Conservation (phyloP, 2,888 invertebrate species). For the Ametastegia equiseti region DNA sequence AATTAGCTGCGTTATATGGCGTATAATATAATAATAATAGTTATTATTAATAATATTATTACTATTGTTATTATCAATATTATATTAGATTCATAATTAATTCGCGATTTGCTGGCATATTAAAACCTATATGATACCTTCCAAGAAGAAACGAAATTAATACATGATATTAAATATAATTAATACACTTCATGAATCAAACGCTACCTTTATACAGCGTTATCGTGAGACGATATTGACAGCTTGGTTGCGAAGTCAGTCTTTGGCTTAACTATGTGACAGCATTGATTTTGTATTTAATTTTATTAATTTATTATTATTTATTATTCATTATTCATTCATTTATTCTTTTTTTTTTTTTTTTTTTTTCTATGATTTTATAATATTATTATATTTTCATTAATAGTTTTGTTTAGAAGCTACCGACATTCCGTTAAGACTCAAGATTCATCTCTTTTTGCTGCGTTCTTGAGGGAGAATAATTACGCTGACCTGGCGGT, state of each 20-base stretch:
- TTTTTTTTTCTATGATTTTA: slow-evolving; percentile 46
- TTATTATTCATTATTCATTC: not conserved
- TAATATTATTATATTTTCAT: slow-evolving; percentile 5
- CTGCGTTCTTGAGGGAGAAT: slow-evolving; percentile 16
- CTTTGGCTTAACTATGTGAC: slow-evolving; percentile 51
- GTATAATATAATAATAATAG: not conserved
- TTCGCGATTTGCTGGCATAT: slow-evolving; percentile 14
- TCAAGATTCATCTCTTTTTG: slow-evolving; percentile 33
- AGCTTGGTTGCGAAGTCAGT: slow-evolving; percentile 48
- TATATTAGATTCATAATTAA: slow-evolving; percentile 35
- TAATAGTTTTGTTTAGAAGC: not conserved
- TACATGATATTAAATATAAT: not conserved
- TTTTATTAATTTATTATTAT: no score
- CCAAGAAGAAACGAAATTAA: not conserved
- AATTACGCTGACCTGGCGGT: slow-evolving; percentile 70
- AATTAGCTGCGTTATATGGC: not conserved
- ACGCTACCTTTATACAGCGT: not conserved
- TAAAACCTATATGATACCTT: not conserved
- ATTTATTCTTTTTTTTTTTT: not conserved
- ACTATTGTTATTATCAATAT: not conserved
- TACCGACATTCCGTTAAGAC: slow-evolving; percentile 38
- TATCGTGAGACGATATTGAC: slow-evolving; percentile 14
- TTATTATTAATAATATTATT: slow-evolving; percentile 7
- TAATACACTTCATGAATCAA: slow-evolving; percentile 28
- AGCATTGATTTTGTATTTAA: slow-evolving; percentile 49